Evolutionary conservation across 2,113 vertebrate species (phyloP).

Genomic region (Alexandromys fortis): DNA sequence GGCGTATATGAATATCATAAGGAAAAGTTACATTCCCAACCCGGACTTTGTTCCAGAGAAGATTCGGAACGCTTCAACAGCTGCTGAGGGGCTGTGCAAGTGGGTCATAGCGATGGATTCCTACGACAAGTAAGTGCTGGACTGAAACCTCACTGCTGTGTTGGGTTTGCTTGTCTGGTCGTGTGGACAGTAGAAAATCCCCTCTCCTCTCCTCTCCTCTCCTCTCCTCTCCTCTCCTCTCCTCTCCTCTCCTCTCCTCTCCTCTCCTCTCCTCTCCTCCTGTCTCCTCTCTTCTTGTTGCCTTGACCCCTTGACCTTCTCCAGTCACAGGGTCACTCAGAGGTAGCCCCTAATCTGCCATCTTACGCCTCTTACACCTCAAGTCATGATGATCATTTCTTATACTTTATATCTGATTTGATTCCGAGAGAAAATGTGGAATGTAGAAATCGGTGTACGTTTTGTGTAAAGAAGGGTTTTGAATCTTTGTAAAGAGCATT

Average conservation of each 20-base stretch:
- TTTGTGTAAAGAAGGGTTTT: background rate
- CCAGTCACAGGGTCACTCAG: background rate
- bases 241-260: no score
- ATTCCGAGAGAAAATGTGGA: background rate
- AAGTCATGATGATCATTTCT: background rate
- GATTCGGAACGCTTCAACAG: constrained; percentile 92
- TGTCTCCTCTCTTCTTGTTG: no score
- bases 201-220: no score
- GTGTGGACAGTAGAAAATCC: background rate
- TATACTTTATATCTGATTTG: background rate
- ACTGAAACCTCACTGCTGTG: background rate
- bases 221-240: no score
- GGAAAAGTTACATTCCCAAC: constrained; percentile 93
- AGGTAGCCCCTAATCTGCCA: background rate
- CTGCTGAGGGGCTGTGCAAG: constrained; percentile 94
- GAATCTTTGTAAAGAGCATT: background rate
- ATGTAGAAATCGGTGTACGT: background rate
- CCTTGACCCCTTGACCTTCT: no score
- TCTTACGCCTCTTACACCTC: background rate
- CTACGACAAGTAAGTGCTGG: constrained; percentile 89
- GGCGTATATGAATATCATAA: constrained; percentile 89
- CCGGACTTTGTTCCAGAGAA: constrained; percentile 95
- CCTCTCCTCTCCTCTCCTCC: no score
- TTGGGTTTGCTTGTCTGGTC: background rate
- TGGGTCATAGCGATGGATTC: constrained; percentile 94